A percentile compares a stretch with the other conserved stretches of the same genome.
phyloP scores from a whole-genome alignment of 2,797 vertebrate species.

The Silurus aristotelis region DNA sequence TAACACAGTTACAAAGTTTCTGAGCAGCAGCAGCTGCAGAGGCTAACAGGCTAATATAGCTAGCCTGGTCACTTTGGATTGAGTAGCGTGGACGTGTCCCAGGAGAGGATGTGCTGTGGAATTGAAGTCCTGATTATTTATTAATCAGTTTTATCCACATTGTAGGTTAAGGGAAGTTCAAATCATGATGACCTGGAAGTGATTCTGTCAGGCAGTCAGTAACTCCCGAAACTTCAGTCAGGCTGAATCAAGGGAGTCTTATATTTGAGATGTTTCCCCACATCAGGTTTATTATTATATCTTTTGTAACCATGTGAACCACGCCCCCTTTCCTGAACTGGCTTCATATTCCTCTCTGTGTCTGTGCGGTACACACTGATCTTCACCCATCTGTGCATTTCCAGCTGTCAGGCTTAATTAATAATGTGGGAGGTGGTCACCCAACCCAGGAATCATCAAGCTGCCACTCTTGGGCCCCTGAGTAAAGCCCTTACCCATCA shows the following conservation, averaged over 20 bases:
- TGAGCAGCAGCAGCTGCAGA: background rate
- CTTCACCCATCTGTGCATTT: background rate
- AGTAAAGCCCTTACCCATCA: too few species aligned
- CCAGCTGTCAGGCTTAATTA: background rate
- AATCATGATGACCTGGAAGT: background rate
- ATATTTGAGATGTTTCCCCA: too few species aligned
- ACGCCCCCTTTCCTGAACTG: background rate
- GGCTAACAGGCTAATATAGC: slow-evolving; percentile 1
- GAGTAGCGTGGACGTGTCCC: background rate
- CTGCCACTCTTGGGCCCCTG: too few species aligned
- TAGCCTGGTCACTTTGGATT: background rate
- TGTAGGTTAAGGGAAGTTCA: background rate
- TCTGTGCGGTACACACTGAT: background rate
- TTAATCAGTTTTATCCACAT: background rate
- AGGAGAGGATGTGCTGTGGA: background rate
- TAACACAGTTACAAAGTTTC: background rate
- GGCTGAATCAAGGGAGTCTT: background rate
- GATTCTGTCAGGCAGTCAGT: background rate
- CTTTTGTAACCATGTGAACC: background rate
- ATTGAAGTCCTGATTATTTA: too few species aligned
- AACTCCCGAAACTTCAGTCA: background rate
- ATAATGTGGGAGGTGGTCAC: too few species aligned
- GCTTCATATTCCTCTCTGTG: background rate
- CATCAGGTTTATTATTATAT: too few species aligned
- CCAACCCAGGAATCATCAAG: too few species aligned